Evolutionary conservation across 2,888 invertebrate species (phyloP).

Genomic region (Cordylochernes scorpioides): DNA sequence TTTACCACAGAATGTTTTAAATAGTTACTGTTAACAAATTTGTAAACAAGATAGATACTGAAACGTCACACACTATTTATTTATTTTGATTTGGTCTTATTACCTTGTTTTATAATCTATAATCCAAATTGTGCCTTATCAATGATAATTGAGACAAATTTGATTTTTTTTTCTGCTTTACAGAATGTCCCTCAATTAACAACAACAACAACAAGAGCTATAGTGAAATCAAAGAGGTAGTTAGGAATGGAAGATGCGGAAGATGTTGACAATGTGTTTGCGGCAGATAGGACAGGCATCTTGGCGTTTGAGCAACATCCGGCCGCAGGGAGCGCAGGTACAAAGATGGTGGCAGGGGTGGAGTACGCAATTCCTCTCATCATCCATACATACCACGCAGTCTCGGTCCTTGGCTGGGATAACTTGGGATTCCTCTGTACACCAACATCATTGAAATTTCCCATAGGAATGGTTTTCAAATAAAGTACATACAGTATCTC

Average conservation of each 20-base stretch:
- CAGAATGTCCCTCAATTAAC: not conserved
- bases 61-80: too few relatives aligned
- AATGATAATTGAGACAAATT: not conserved
- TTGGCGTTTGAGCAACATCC: conserved; percentile 21
- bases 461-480: too few relatives aligned
- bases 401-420: conserved; percentile 18
- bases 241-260: conserved; percentile 22
- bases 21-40: too few relatives aligned
- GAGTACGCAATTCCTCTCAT: conserved; percentile 22
- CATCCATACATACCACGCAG: conserved; percentile 26
- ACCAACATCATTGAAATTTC: too few relatives aligned
- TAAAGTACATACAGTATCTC: too few relatives aligned
- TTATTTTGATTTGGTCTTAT: too few relatives aligned
- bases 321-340: conserved; percentile 24
- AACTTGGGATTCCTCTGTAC: too few relatives aligned
- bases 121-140: too few relatives aligned
- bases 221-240: not conserved
- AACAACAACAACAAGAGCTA: not conserved
- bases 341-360: conserved; percentile 26
- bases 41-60: too few relatives aligned
- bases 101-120: too few relatives aligned
- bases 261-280: conserved; percentile 22
- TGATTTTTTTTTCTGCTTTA: not conserved
- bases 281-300: conserved; percentile 26
- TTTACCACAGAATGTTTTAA: too few relatives aligned